Conservation (phyloP, 2,113 vertebrate species). For the Girardinichthys multiradiatus region DNA sequence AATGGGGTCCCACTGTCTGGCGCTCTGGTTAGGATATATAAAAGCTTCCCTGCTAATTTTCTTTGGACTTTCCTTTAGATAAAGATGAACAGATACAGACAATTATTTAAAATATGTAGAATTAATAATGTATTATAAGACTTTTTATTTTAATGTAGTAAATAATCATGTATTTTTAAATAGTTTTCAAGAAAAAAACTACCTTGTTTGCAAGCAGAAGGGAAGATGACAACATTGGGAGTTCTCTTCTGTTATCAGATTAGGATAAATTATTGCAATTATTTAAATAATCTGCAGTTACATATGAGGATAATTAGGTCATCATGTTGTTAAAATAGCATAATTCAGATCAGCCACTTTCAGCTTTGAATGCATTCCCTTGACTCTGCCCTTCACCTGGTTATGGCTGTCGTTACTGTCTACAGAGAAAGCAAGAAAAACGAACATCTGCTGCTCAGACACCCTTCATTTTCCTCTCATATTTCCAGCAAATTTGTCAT, state of each 20-base stretch:
- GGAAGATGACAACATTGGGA: neutral
- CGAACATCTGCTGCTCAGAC: constrained; percentile 9
- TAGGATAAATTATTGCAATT: constrained; percentile 50
- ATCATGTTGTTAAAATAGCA: constrained; percentile 61
- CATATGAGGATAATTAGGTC: constrained; percentile 58
- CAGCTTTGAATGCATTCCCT: constrained; percentile 47
- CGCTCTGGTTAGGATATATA: no score
- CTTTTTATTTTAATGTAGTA: no score
- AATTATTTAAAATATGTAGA: no score
- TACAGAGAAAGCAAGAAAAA: constrained; percentile 15
- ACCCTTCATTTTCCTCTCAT: constrained; percentile 41
- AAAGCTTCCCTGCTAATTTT: no score
- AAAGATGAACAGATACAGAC: no score
- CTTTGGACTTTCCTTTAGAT: no score
- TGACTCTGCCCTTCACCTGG: constrained; percentile 54
- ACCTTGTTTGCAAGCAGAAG: no score
- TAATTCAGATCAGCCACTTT: constrained; percentile 44
- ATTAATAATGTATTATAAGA: no score
- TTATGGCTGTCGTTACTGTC: constrained; percentile 20
- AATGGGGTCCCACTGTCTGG: no score
- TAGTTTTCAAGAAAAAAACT: no score
- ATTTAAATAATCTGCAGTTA: constrained; percentile 36
- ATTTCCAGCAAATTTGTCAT: constrained; percentile 7
- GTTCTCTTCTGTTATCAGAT: constrained; percentile 43
- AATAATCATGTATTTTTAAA: no score